Evolutionary conservation across 1,140 invertebrate species (phyloP).

Genomic region (Arion vulgaris): DNA sequence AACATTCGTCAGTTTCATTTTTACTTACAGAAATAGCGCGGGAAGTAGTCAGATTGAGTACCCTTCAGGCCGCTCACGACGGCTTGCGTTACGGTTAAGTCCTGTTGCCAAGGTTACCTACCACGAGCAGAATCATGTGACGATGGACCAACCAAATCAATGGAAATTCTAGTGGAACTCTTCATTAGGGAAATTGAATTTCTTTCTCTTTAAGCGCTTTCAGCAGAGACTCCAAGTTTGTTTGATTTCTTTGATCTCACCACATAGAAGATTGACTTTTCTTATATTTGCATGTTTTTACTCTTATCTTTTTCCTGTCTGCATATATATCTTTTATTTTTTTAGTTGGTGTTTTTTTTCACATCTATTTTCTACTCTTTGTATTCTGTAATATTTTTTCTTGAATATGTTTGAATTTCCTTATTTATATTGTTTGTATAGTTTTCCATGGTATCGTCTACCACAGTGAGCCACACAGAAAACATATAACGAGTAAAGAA

Average conservation of each 20-base stretch:
- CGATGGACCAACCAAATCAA: slow-evolving; percentile 16
- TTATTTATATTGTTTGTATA: no score
- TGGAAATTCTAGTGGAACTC: neutral
- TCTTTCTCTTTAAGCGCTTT: slow-evolving; percentile 12
- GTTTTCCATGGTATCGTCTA: no score
- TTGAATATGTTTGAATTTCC: no score
- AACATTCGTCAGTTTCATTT: neutral
- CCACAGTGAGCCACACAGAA: no score
- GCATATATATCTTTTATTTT: neutral
- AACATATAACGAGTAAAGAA: no score
- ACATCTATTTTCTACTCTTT: neutral
- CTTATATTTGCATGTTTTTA: neutral
- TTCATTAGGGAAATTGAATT: slow-evolving; percentile 10
- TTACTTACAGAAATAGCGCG: neutral
- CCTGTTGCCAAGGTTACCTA: slow-evolving; percentile 14
- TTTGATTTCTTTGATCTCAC: neutral
- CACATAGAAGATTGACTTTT: neutral
- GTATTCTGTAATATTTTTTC: no score
- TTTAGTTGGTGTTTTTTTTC: neutral
- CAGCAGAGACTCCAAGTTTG: neutral
- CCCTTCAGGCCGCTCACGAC: neutral
- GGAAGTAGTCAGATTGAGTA: slow-evolving; percentile 1
- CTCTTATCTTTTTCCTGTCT: neutral
- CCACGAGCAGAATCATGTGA: neutral
- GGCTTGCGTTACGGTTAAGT: slow-evolving; percentile 20